Percentiles rank a stretch among this genome's conserved stretches.
Conservation (phyloP, 2,113 vertebrate genomes). For the Nothocercus julius region DNA sequence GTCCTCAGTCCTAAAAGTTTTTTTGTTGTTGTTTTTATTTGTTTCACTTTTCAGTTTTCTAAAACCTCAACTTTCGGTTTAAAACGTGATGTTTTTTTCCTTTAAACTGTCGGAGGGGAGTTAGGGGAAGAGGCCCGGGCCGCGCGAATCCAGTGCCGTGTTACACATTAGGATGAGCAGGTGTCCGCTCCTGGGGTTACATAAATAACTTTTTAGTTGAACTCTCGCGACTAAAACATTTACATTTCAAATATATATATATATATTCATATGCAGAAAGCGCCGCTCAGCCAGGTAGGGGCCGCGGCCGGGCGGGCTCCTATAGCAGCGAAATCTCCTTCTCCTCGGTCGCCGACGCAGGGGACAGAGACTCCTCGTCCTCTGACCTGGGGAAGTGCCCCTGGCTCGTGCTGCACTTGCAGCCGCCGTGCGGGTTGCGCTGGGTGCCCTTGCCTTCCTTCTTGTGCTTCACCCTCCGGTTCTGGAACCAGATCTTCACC, state of each 20-base stretch:
- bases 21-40: neutral
- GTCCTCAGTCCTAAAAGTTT: neutral
- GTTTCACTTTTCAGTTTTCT: neutral
- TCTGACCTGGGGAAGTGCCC: conserved; percentile 91
- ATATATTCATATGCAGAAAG: no score
- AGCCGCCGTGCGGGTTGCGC: conserved; percentile 85
- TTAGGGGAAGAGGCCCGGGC: neutral
- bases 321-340: conserved; percentile 90
- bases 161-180: neutral
- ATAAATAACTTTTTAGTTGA: conserved; percentile 28
- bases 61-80: neutral
- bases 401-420: conserved; percentile 88
- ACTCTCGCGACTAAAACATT: neutral
- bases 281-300: no score
- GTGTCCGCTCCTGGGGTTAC: neutral
- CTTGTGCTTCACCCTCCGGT: conserved; percentile 98
- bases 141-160: neutral
- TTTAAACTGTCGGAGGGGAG: neutral
- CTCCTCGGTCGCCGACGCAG: conserved; percentile 89
- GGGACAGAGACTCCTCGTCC: conserved; percentile 95
- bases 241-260: neutral
- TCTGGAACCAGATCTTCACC: conserved; percentile 99
- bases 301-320: neutral
- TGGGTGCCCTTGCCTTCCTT: conserved; percentile 94
- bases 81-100: neutral